Evolutionary conservation across 2,888 invertebrate species (phyloP), one percentile per base, ranked within the genome.

Genomic region (Dexiosoma caninum): DNA sequence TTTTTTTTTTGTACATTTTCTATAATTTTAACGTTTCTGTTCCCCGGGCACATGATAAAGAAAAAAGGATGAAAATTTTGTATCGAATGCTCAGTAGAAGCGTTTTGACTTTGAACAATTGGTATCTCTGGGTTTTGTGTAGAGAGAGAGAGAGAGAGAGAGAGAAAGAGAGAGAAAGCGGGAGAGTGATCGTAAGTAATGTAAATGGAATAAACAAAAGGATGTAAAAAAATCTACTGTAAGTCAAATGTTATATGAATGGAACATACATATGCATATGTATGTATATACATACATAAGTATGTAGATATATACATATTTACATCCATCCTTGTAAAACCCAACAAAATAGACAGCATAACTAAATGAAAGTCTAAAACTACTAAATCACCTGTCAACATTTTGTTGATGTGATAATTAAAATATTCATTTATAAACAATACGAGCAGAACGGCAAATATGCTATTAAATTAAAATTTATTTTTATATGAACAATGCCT

Each of bases 381-480:
- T 53, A 62, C 67, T 51, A 64, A 77, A 72, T 69, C 51, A 72
- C 69, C 62, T 77, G 81, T 77, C 81, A 77, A 64, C 77, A 42
- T 32, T 67, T 72, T 37, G 55, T 67, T 67, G 77, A 67, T 69
- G 81, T 55, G 62, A 69, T 81, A 72, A 81, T 81, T 77, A 51
- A 62, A 70, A 62, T 66, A 49, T 59, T 51, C 44, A 64, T 74
- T 46, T 74, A 64, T 64, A 70, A 64, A 75, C 69, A 74, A 64
- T 40, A 14, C 32, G 7, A 35, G 14, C 37, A 16, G 10, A 40
- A 7, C 32, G 27, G 44, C 16, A 35, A 51, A 21, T 53, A 21
- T 27, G 32, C 14, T 53, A n/a, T 23, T 30, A 60, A 60, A 59
- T 14, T 37, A 5, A 0, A 55, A 59, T 59, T 67, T 42, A 16